Percentiles rank a stretch among this genome's conserved stretches.
phyloP scores from a whole-genome alignment of 2,113 vertebrate genomes.

The Microtus oregoni region DNA sequence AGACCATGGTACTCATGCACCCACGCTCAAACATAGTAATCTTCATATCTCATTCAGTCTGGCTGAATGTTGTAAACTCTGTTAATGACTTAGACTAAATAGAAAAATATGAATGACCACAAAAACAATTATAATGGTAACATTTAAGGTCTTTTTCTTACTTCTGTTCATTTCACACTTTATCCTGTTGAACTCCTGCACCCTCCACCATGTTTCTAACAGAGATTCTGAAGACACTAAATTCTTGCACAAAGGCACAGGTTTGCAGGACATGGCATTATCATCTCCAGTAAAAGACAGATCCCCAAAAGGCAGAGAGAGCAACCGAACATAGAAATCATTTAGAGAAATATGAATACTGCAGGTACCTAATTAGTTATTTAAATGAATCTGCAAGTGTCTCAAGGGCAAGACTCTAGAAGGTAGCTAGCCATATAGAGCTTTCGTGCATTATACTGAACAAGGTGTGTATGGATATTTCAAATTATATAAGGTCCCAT shows the following conservation, averaged over 20 bases:
- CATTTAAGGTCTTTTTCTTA: neutral
- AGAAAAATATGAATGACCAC: neutral
- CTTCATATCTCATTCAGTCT: constrained; percentile 1
- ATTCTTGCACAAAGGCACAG: neutral
- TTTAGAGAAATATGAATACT: constrained; percentile 38
- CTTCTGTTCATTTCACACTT: neutral
- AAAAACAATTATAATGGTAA: constrained; percentile 17
- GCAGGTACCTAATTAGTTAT: neutral
- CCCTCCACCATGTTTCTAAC: neutral
- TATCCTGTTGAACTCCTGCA: neutral
- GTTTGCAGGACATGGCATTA: neutral
- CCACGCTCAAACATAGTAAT: neutral
- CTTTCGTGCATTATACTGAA: neutral
- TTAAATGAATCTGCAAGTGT: constrained; percentile 9
- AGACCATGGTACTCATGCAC: no score
- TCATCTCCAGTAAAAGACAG: neutral
- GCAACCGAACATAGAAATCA: neutral
- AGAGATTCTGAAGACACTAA: constrained; percentile 15
- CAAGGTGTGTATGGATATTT: neutral
- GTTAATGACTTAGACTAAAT: neutral
- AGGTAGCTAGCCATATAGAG: neutral
- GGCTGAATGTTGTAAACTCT: neutral
- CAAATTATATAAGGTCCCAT: neutral
- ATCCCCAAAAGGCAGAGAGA: neutral
- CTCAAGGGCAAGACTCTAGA: neutral